Percentiles rank a stretch among this genome's conserved stretches.
Evolutionary conservation across 2,113 vertebrate species (phyloP).

Genomic region (Macrotis lagotis): DNA sequence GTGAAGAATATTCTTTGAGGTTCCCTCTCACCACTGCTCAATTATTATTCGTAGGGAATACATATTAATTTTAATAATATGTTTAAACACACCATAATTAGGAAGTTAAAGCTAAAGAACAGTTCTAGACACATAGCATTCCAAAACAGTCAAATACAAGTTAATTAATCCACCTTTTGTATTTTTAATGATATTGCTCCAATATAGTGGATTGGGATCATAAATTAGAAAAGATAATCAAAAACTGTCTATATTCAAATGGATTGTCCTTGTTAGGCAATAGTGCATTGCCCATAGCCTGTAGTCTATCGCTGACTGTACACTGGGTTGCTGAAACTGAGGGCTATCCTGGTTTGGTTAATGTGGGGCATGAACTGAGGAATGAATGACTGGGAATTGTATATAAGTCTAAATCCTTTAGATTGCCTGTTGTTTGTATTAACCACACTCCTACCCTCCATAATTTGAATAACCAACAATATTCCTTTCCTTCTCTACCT

Average conservation of each 20-base stretch:
- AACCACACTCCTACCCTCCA: not conserved
- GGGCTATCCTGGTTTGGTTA: not conserved
- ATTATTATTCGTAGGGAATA: not conserved
- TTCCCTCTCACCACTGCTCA: not conserved
- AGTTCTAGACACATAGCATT: not conserved
- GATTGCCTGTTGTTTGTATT: conserved; percentile 28
- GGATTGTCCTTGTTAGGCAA: not conserved
- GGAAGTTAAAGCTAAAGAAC: conserved; percentile 26
- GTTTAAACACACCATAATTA: not conserved
- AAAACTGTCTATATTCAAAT: not conserved
- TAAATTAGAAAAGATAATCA: not conserved
- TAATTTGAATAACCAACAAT: conserved; percentile 28
- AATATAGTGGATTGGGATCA: not conserved
- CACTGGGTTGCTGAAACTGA: not conserved
- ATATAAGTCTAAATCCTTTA: not conserved
- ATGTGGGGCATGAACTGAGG: not conserved
- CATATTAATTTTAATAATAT: not conserved
- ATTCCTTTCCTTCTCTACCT: not conserved
- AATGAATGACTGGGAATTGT: not conserved
- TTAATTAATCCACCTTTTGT: not conserved
- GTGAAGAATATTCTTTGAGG: not conserved
- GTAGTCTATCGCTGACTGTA: not conserved
- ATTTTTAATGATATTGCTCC: not conserved
- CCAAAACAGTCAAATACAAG: not conserved
- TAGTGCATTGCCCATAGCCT: not conserved